Percentiles rank a stretch among this genome's conserved stretches.
These are phyloP conservation scores for Circaetus cinerascens DNA, from an alignment of 2,113 vertebrate species.

Conservation along the genomic window DNA sequence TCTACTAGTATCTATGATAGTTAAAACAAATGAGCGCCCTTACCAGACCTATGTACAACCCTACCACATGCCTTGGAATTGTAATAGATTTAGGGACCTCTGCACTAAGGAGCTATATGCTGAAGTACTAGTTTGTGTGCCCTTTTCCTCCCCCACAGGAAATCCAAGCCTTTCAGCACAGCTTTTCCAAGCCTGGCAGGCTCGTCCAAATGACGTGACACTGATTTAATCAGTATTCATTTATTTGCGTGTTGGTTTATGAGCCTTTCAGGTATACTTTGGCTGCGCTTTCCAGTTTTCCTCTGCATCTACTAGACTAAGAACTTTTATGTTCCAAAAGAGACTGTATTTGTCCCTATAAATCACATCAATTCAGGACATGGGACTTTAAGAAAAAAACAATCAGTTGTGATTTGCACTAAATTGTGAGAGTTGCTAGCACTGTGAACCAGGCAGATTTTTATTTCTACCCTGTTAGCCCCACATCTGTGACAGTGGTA, in stretches of 20 bases:
- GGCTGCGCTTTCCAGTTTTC: background rate
- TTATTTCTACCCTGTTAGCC: background rate
- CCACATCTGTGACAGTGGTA: background rate
- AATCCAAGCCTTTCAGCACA: background rate
- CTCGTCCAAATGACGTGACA: background rate
- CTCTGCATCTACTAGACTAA: background rate
- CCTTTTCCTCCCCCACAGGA: background rate
- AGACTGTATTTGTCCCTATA: background rate
- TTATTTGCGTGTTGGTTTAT: background rate
- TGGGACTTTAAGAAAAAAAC: background rate
- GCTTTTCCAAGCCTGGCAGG: background rate
- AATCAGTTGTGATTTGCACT: background rate
- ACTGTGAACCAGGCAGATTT: background rate
- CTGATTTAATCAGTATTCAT: background rate
- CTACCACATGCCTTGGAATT: background rate
- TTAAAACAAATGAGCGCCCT: background rate
- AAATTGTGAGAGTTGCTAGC: background rate
- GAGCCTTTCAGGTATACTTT: background rate
- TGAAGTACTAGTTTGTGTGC: background rate
- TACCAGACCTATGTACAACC: background rate
- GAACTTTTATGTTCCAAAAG: background rate
- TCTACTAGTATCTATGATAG: background rate
- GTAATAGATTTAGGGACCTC: background rate
- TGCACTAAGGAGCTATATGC: background rate
- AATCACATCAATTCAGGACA: background rate